A percentile compares a stretch with the other conserved stretches of the same genome.
phyloP scores from a whole-genome alignment of 2,113 vertebrate genomes.

The Proterorhinus semilunaris region DNA sequence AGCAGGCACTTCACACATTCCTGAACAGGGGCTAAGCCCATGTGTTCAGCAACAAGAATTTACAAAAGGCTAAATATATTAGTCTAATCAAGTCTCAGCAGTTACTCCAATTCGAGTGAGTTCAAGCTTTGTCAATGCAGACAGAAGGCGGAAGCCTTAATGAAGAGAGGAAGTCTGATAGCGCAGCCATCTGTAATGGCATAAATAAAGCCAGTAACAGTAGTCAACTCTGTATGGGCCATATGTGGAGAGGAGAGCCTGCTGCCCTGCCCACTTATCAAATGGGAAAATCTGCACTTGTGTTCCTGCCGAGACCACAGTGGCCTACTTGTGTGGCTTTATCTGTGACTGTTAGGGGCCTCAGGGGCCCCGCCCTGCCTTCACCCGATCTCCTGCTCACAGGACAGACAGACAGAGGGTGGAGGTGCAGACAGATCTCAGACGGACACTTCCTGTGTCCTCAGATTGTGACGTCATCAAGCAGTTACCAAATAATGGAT shows the following conservation, averaged over 20 bases:
- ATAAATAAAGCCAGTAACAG: constrained; percentile 17
- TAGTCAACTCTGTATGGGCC: constrained; percentile 11
- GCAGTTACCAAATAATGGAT: constrained; percentile 14
- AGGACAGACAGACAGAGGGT: constrained; percentile 25
- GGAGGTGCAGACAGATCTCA: constrained; percentile 44
- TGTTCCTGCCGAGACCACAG: constrained; percentile 57
- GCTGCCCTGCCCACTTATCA: constrained; percentile 58
- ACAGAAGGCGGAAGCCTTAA: background rate
- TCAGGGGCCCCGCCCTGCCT: constrained; percentile 49
- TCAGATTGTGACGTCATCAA: constrained; percentile 33
- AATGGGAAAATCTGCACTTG: constrained; percentile 72
- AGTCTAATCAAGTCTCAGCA: background rate
- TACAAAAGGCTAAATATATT: background rate
- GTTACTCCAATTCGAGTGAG: background rate
- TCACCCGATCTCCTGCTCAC: constrained; percentile 42
- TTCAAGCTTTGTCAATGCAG: background rate
- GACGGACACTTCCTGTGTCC: constrained; percentile 35
- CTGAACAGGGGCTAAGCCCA: background rate
- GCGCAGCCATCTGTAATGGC: constrained; percentile 27
- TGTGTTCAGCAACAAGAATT: background rate
- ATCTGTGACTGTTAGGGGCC: constrained; percentile 47
- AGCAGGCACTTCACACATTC: background rate
- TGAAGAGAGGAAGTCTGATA: constrained; percentile 28
- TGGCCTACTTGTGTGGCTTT: constrained; percentile 55
- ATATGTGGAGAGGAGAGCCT: constrained; percentile 34